Evolutionary conservation across 2,888 invertebrate genomes (phyloP).

Genomic region (Mythimna impura): DNA sequence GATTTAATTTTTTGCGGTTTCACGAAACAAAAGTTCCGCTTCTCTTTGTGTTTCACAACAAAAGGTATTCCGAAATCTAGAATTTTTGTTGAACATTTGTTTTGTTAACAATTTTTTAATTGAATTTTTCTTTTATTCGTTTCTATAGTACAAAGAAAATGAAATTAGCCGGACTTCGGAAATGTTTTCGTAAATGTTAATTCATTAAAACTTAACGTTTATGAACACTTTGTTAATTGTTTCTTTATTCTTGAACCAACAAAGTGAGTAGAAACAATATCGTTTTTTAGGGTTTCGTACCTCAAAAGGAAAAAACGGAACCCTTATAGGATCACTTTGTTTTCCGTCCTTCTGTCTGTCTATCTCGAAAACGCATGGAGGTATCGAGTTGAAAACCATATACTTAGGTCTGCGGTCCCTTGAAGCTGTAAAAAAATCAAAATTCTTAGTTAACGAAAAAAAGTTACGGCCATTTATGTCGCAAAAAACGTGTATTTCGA

Average conservation of each 20-base stretch:
- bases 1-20: conserved; percentile 37
- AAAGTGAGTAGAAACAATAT: background rate
- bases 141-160: conserved; percentile 27
- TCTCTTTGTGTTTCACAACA: conserved; percentile 51
- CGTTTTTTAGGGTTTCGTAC: too few relatives aligned
- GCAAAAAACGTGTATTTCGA: too few relatives aligned
- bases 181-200: conserved; percentile 24
- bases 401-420: too few relatives aligned
- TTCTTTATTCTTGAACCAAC: conserved; percentile 3
- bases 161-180: conserved; percentile 22
- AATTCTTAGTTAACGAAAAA: too few relatives aligned
- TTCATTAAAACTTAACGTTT: conserved; percentile 34
- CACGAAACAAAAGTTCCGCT: conserved; percentile 43
- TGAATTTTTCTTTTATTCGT: conserved; percentile 39
- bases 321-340: too few relatives aligned
- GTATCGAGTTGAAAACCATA: too few relatives aligned
- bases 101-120: conserved; percentile 43
- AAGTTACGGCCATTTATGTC: too few relatives aligned
- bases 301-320: too few relatives aligned
- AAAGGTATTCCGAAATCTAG: conserved; percentile 33
- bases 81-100: conserved; percentile 50
- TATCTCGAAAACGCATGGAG: too few relatives aligned
- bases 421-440: too few relatives aligned
- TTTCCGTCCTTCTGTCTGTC: too few relatives aligned
- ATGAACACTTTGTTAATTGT: conserved; percentile 5